These are phyloP conservation scores for Papilio elwesi DNA, from an alignment of 2,888 invertebrate species.

Conservation along the genomic window DNA sequence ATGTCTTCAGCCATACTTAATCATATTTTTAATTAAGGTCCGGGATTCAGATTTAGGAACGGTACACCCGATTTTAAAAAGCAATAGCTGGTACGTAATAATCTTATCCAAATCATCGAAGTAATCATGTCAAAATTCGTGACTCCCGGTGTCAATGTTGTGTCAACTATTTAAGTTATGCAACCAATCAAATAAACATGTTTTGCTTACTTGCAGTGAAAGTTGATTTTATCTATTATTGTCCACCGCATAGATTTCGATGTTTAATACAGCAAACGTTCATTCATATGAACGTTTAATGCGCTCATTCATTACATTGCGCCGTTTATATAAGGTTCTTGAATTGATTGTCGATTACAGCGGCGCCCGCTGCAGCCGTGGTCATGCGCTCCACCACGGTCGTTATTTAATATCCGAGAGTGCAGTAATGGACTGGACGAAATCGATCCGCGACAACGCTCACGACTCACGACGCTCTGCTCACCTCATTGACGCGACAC, in stretches of 20 bases:
- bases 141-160: conserved; percentile 52
- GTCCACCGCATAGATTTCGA: conserved; percentile 58
- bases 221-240: conserved; percentile 62
- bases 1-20: no score
- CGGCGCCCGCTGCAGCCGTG: conserved; percentile 48
- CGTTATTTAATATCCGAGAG: conserved; percentile 63
- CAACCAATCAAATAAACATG: conserved; percentile 65
- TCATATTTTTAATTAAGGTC: no score
- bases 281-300: conserved; percentile 41
- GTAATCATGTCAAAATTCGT: conserved; percentile 13
- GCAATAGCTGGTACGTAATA: conserved; percentile 2
- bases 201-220: conserved; percentile 67
- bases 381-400: conserved; percentile 58
- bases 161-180: conserved; percentile 71
- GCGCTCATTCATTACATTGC: conserved; percentile 42
- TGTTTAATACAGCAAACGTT: conserved; percentile 41
- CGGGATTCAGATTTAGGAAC: not conserved
- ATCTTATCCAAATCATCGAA: not conserved
- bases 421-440: conserved; percentile 66
- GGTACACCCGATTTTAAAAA: not conserved
- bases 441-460: conserved; percentile 70
- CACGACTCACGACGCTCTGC: conserved; percentile 71
- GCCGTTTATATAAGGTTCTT: conserved; percentile 48
- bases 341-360: conserved; percentile 46
- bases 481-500: conserved; percentile 78